These are phyloP conservation scores for Leptodactylus fallax DNA, from an alignment of 2,797 vertebrate species.

Conservation along the genomic window DNA sequence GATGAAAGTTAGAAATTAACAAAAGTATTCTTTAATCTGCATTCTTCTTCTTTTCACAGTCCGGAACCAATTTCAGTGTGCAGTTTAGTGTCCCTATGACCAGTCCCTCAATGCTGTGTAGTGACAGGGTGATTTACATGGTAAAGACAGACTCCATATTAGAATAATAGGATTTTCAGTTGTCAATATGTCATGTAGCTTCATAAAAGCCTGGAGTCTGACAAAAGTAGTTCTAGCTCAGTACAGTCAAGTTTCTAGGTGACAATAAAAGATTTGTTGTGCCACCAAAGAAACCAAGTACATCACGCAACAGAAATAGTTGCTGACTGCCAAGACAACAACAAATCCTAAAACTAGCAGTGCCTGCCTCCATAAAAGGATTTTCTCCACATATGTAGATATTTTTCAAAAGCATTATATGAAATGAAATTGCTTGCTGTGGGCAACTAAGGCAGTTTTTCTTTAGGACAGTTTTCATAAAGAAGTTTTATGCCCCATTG, in stretches of 20 bases:
- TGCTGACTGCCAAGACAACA: not conserved
- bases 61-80: constrained; percentile 32
- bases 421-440: too few species aligned
- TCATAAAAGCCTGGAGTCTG: not conserved
- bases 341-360: not conserved
- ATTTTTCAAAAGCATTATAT: not conserved
- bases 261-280: not conserved
- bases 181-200: not conserved
- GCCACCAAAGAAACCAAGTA: not conserved
- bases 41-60: constrained; percentile 25
- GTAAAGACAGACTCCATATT: not conserved
- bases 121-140: not conserved
- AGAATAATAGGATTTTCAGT: not conserved
- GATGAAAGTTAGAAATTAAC: constrained; percentile 28
- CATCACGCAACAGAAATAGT: not conserved
- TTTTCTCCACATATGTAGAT: not conserved
- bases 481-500: too few species aligned
- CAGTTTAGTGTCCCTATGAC: not conserved
- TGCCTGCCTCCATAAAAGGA: not conserved
- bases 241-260: not conserved
- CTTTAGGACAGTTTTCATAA: too few species aligned
- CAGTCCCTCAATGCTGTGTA: not conserved
- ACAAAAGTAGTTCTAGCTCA: not conserved
- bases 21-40: constrained; percentile 2
- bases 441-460: too few species aligned